Conservation (phyloP, 92 coral and sea anemone species). For the Zoanthus sansibaricus region DNA sequence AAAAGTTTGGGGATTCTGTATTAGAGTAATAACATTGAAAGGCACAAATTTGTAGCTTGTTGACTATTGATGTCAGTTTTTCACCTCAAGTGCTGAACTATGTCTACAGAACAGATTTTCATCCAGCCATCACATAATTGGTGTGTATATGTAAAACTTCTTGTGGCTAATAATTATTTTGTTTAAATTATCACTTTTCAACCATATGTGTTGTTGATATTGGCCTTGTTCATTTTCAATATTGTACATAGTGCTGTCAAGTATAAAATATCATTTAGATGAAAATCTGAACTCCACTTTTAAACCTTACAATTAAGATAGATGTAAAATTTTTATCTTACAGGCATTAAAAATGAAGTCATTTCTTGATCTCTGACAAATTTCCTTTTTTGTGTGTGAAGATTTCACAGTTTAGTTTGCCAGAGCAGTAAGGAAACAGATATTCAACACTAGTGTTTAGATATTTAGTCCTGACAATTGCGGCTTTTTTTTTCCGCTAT, state of each 20-base stretch:
- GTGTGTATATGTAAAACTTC: constrained; percentile 16
- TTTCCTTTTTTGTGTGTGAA: neutral
- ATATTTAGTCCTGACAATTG: neutral
- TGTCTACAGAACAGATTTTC: constrained; percentile 33
- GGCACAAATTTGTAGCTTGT: neutral
- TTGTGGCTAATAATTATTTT: constrained; percentile 7
- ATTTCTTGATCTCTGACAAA: neutral
- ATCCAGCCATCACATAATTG: neutral
- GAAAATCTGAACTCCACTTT: neutral
- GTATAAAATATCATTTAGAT: neutral
- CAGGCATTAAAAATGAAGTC: neutral
- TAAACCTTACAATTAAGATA: neutral
- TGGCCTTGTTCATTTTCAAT: constrained; percentile 21
- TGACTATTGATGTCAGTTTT: neutral
- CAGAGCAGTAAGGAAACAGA: constrained; percentile 11
- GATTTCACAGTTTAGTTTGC: neutral
- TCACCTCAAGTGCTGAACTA: neutral
- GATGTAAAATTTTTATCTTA: neutral
- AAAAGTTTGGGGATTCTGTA: neutral
- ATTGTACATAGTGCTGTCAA: neutral
- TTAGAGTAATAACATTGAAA: neutral
- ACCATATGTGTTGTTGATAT: neutral
- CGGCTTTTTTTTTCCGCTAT: neutral
- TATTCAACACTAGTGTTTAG: neutral
- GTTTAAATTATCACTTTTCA: constrained; percentile 1